A percentile compares a stretch with the other conserved stretches of the same genome.
These are phyloP conservation scores for Pelusios castaneus DNA, from an alignment of 2,113 vertebrate genomes.

Conservation along the genomic window DNA sequence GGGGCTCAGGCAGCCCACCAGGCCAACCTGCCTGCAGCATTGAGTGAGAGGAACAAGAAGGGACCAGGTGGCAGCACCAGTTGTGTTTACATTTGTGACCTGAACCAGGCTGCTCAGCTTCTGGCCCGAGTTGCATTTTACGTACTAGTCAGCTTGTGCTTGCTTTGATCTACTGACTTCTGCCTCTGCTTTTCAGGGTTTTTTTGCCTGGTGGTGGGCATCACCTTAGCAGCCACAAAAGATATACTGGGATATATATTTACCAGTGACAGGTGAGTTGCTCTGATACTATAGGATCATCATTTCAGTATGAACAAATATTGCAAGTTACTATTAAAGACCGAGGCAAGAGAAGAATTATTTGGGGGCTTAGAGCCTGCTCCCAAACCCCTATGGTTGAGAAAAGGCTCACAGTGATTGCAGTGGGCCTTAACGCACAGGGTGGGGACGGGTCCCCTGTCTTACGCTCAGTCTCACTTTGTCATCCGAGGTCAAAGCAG, in stretches of 20 bases:
- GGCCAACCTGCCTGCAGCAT: neutral
- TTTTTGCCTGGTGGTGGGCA: slow-evolving; percentile 67
- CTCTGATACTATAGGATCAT: rapidly evolving
- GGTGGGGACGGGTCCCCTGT: neutral
- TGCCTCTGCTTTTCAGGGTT: slow-evolving; percentile 58
- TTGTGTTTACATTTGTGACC: neutral
- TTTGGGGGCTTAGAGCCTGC: neutral
- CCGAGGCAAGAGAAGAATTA: neutral
- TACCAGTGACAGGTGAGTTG: slow-evolving; percentile 85
- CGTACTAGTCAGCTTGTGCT: rapidly evolving
- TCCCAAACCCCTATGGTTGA: neutral
- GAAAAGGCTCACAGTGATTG: neutral
- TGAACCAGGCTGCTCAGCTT: neutral
- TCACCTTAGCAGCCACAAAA: slow-evolving; percentile 72
- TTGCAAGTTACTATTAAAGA: neutral
- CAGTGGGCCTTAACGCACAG: neutral
- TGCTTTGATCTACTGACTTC: neutral
- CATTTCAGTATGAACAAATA: neutral
- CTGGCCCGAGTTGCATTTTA: neutral
- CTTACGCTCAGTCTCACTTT: neutral
- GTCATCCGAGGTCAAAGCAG: neutral
- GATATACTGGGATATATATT: slow-evolving; percentile 84
- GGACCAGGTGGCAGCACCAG: neutral
- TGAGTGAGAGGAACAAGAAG: neutral
- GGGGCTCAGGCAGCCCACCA: neutral